Base-by-base conservation (phyloP, 2,797 vertebrate species). In the Pempheris klunzingeri region DNA sequence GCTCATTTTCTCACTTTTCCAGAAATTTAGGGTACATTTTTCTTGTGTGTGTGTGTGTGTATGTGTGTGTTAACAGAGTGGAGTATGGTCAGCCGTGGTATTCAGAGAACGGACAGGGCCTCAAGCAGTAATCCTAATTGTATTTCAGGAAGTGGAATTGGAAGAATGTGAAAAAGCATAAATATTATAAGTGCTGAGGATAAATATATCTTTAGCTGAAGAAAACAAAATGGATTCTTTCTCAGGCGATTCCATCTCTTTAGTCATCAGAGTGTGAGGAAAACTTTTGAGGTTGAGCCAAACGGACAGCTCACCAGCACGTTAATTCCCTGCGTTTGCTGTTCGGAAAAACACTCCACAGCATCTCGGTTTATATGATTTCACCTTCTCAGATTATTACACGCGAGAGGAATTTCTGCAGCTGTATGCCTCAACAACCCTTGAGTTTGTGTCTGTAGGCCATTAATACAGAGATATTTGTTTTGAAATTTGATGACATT, bases 131-230 rank as follows among this genome's bases (percentile, higher is more conserved):
- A 69, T 81, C 74, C 80, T 63, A 72, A 85, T 80, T 90, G 81
- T 87, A 83, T 90, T 92, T 87, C 85, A 90, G 78, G 74, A 89
- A 72, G 65, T 84, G 83, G 81, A 90, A 86, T 87, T 77, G 72
- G 72, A 89, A 74, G 90, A 92, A 92, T 92, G 87, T 87, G 63
- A 66, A 78, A 86, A 89, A 80, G 81, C 74, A 86, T 90, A 90
- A 88, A 91, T 90, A 90, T 86, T 73, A 83, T 60, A 85, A 86
- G 73, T 72, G 75, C 74, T 66, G 55, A 63, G 76, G 63, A 87
- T 85, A 85, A 87, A 85, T 77, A 84, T 74, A 81, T 83, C 83
- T 83, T 20, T 7, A 13, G 68, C 52, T 38, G 73, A 70, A 66
- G 75, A 80, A 81, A 80, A 60, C 60, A 46, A 52, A 44, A 52